Conservation (phyloP, 2,113 vertebrate species). For the Cnemophilus loriae region DNA sequence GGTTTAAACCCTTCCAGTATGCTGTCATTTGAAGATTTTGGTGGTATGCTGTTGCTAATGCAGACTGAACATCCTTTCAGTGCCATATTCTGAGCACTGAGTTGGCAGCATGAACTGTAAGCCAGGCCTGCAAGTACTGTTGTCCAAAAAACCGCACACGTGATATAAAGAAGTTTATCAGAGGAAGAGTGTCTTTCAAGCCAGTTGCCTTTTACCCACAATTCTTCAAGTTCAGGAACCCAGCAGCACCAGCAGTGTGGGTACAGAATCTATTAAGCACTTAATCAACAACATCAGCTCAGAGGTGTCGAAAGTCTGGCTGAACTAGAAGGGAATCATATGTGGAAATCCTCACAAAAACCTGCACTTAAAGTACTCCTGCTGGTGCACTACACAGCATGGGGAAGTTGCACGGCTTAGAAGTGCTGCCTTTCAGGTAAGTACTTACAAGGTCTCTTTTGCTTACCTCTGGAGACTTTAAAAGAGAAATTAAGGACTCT, state of each 20-base stretch:
- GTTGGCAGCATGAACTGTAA: not conserved
- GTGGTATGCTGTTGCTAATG: not conserved
- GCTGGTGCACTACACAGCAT: not conserved
- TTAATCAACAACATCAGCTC: constrained; percentile 30
- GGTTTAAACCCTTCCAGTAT: not conserved
- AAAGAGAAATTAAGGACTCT: not conserved
- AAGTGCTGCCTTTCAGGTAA: not conserved
- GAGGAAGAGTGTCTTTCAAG: not conserved
- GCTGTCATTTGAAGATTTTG: not conserved
- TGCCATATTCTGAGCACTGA: not conserved
- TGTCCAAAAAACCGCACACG: rapidly evolving
- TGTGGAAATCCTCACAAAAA: not conserved
- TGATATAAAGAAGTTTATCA: not conserved
- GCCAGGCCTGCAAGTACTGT: not conserved
- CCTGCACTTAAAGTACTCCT: not conserved
- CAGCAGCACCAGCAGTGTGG: not conserved
- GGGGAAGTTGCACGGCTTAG: not conserved
- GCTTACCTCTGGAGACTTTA: not conserved
- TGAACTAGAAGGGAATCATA: not conserved
- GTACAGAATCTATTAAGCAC: not conserved
- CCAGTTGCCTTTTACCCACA: not conserved
- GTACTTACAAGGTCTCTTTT: not conserved
- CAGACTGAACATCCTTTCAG: not conserved
- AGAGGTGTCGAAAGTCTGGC: not conserved
- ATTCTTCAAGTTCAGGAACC: not conserved